phyloP scores from a whole-genome alignment of 2,113 vertebrate species.

The Odocoileus hemionus region DNA sequence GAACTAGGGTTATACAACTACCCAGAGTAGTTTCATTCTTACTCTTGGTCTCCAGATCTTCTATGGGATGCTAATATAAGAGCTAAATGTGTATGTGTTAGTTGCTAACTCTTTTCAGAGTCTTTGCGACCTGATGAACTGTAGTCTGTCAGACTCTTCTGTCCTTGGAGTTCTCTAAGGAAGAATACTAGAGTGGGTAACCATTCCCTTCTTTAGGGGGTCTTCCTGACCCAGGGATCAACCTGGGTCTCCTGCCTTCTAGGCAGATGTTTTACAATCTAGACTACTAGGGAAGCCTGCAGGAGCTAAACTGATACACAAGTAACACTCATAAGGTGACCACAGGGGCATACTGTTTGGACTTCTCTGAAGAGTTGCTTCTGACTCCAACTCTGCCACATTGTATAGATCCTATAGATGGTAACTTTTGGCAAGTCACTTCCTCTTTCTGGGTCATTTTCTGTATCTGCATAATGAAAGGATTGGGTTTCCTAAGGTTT shows the following conservation, averaged over 20 bases:
- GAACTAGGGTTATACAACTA: not conserved
- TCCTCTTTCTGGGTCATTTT: not conserved
- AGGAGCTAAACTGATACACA: not conserved
- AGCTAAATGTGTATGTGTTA: not conserved
- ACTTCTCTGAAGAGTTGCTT: not conserved
- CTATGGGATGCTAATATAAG: not conserved
- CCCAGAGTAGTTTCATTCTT: not conserved
- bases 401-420: not conserved
- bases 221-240: not conserved
- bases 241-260: not conserved
- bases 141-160: not conserved
- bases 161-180: not conserved
- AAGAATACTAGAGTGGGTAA: not conserved
- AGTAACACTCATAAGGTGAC: not conserved
- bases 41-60: not conserved
- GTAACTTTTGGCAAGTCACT: not conserved
- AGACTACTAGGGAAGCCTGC: not conserved
- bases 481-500: not conserved
- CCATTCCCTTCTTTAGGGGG: not conserved
- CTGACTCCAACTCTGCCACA: not conserved
- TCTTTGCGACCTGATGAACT: not conserved
- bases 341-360: not conserved
- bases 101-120: not conserved
- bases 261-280: not conserved
- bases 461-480: not conserved